Conservation (phyloP, 2,888 invertebrate genomes). For the Heliconius cydno region DNA sequence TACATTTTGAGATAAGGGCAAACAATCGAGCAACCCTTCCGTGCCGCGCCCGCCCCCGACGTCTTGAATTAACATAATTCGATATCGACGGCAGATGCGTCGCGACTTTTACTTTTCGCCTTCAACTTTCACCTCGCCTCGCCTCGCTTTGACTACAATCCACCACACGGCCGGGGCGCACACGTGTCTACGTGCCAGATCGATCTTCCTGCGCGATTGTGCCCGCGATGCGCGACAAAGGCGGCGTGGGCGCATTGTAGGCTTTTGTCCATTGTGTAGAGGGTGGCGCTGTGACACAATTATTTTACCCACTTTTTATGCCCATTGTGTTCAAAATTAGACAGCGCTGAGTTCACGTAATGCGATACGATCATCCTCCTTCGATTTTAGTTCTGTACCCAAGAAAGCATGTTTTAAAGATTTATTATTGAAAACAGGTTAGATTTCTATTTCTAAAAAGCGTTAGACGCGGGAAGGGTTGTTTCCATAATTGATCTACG, state of each 20-base stretch:
- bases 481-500: slow-evolving; percentile 71
- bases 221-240: slow-evolving; percentile 61
- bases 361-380: slow-evolving; percentile 79
- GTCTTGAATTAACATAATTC: slow-evolving; percentile 69
- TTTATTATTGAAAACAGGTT: slow-evolving; percentile 63
- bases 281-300: slow-evolving; percentile 83
- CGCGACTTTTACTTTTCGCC: slow-evolving; percentile 79
- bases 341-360: slow-evolving; percentile 79
- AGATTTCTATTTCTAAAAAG: slow-evolving; percentile 78
- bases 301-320: slow-evolving; percentile 80
- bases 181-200: slow-evolving; percentile 62
- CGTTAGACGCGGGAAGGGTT: slow-evolving; percentile 67
- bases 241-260: slow-evolving; percentile 75
- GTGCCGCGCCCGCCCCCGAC: slow-evolving; percentile 58
- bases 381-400: slow-evolving; percentile 53
- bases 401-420: slow-evolving; percentile 12
- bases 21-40: slow-evolving; percentile 68
- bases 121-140: slow-evolving; percentile 80
- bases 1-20: slow-evolving; percentile 67
- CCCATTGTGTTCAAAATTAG: slow-evolving; percentile 82
- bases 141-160: background rate
- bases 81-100: slow-evolving; percentile 70
- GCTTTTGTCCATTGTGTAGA: slow-evolving; percentile 79
- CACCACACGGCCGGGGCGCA: slow-evolving; percentile 43
- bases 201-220: slow-evolving; percentile 70